A percentile compares a stretch with the other conserved stretches of the same genome.
These are phyloP conservation scores for Agrilus planipennis DNA, from an alignment of 1,140 invertebrate genomes.

Conservation along the genomic window DNA sequence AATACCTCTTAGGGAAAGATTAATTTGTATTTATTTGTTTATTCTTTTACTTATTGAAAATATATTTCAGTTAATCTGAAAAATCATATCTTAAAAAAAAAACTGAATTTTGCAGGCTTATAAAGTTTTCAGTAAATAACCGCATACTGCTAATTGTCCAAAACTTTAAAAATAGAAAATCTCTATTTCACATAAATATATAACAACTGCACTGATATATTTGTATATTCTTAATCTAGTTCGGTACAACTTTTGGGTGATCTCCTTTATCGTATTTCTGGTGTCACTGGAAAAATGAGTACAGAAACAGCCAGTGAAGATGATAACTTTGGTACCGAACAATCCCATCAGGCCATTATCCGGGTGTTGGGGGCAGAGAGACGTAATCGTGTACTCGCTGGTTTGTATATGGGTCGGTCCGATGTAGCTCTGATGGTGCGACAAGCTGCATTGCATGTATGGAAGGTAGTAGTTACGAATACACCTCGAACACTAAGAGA, in stretches of 20 bases:
- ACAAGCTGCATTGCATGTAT: constrained; percentile 94
- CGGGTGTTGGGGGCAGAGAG: constrained; percentile 75
- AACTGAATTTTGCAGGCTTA: too few relatives aligned
- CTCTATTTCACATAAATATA: too few relatives aligned
- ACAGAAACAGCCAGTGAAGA: constrained; percentile 97
- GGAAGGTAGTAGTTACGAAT: constrained; percentile 95
- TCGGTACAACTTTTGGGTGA: constrained; percentile 96
- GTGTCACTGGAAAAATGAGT: constrained; percentile 97
- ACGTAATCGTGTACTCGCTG: constrained; percentile 86
- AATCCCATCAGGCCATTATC: constrained; percentile 87
- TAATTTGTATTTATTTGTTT: too few relatives aligned
- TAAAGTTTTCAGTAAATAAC: too few relatives aligned
- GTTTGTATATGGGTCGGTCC: constrained; percentile 93
- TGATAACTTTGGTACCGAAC: constrained; percentile 98
- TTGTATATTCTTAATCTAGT: constrained; percentile 46
- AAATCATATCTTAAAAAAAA: too few relatives aligned
- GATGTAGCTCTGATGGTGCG: constrained; percentile 95
- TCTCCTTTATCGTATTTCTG: constrained; percentile 91
- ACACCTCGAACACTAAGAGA: constrained; percentile 93
- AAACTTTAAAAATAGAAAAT: too few relatives aligned
- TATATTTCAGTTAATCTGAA: too few relatives aligned
- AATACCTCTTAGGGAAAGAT: too few relatives aligned
- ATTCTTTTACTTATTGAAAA: too few relatives aligned
- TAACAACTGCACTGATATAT: too few relatives aligned
- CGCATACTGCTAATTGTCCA: too few relatives aligned